phyloP scores from a whole-genome alignment of 2,888 invertebrate species.

The Hipparchia semele region DNA sequence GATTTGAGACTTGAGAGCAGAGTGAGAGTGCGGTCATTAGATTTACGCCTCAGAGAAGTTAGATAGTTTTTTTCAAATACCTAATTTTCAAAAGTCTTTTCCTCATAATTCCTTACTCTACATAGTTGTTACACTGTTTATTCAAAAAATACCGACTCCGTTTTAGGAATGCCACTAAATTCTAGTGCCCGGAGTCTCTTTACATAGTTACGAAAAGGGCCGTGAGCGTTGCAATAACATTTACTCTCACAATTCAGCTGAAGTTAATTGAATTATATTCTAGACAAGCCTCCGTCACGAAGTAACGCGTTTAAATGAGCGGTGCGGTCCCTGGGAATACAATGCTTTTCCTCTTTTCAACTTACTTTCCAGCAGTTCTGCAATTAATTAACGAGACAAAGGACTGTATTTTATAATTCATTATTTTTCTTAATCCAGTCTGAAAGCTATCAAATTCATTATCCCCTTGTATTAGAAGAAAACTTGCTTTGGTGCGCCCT shows the following conservation, averaged over 20 bases:
- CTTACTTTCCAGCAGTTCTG: constrained; percentile 25
- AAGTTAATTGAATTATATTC: constrained; percentile 33
- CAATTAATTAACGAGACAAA: constrained; percentile 30
- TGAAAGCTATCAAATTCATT: background rate
- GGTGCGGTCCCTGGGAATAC: constrained; percentile 19
- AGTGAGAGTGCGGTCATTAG: no score
- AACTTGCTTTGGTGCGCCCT: no score
- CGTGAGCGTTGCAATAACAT: constrained; percentile 18
- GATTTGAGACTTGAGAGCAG: no score
- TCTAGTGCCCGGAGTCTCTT: background rate
- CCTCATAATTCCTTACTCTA: no score
- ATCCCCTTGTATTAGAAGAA: background rate
- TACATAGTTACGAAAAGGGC: constrained; percentile 11
- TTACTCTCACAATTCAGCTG: constrained; percentile 24
- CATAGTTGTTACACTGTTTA: background rate
- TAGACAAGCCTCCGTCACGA: constrained; percentile 18
- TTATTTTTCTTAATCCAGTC: constrained; percentile 1
- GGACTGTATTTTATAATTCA: constrained; percentile 12
- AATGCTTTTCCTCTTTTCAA: constrained; percentile 23
- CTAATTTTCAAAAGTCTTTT: no score
- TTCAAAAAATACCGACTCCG: background rate
- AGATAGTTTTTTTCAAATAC: no score
- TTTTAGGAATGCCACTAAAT: constrained; percentile 7
- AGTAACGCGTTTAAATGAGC: constrained; percentile 32
- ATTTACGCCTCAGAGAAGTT: no score